Evolutionary conservation across 2,888 invertebrate species (phyloP).

Genomic region (Achlya flavicornis): DNA sequence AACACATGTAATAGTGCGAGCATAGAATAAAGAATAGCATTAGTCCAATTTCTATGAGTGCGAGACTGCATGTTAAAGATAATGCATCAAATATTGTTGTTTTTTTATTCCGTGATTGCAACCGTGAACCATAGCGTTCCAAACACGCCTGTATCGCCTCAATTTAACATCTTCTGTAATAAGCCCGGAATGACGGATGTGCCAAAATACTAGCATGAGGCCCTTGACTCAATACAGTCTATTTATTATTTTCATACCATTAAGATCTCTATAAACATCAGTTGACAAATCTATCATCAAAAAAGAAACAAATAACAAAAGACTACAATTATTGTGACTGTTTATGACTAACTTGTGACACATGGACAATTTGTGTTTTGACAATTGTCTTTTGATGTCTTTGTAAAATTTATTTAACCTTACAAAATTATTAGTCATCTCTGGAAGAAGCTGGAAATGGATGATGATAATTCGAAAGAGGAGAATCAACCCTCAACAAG

Average conservation of each 20-base stretch:
- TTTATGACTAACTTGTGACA: slow-evolving; percentile 20
- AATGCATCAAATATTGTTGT: too few relatives aligned
- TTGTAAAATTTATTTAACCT: slow-evolving; percentile 22
- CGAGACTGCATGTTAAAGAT: too few relatives aligned
- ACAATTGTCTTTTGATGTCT: slow-evolving; percentile 21
- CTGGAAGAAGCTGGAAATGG: slow-evolving; percentile 53
- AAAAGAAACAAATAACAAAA: slow-evolving; percentile 31
- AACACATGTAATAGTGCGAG: too few relatives aligned
- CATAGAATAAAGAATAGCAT: too few relatives aligned
- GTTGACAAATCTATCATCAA: neutral
- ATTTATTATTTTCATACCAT: neutral
- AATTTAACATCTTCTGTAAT: too few relatives aligned
- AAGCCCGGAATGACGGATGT: too few relatives aligned
- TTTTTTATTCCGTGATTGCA: too few relatives aligned
- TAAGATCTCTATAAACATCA: neutral
- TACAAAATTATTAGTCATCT: slow-evolving; percentile 59
- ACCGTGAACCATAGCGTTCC: too few relatives aligned
- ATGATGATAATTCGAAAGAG: slow-evolving; percentile 47
- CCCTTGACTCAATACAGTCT: too few relatives aligned
- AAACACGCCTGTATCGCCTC: too few relatives aligned
- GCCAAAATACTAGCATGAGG: too few relatives aligned
- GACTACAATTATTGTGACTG: slow-evolving; percentile 11
- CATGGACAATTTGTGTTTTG: slow-evolving; percentile 11
- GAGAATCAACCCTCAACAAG: slow-evolving; percentile 47
- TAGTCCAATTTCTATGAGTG: too few relatives aligned